These are phyloP conservation scores for Neodiprion pinetum DNA, from an alignment of 1,140 invertebrate species.

Conservation along the genomic window DNA sequence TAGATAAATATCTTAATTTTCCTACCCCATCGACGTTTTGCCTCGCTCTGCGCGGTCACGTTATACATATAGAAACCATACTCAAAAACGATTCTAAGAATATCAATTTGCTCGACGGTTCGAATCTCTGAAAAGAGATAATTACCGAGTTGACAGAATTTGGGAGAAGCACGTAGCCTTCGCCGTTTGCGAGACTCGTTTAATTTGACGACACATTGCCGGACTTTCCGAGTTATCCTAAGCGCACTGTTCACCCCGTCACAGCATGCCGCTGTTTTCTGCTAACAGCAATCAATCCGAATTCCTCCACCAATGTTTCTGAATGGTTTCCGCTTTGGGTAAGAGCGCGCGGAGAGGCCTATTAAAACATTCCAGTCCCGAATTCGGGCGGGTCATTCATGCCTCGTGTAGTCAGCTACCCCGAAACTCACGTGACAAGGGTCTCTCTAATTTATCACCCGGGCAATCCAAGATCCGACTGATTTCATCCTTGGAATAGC, in stretches of 20 bases:
- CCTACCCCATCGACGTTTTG: too few relatives aligned
- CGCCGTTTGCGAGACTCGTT: too few relatives aligned
- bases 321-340: constrained; percentile 14
- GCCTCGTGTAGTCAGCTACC: constrained; percentile 26
- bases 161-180: too few relatives aligned
- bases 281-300: constrained; percentile 24
- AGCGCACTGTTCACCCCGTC: too few relatives aligned
- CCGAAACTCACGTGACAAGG: constrained; percentile 47
- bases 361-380: constrained; percentile 55
- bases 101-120: too few relatives aligned
- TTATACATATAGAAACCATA: too few relatives aligned
- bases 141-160: too few relatives aligned
- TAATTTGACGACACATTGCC: too few relatives aligned
- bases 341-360: constrained; percentile 25
- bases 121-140: too few relatives aligned
- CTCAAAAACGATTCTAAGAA: too few relatives aligned
- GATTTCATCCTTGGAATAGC: not conserved
- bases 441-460: constrained; percentile 55
- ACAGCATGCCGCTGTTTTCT: not conserved
- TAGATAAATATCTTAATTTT: constrained; percentile 5
- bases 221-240: too few relatives aligned
- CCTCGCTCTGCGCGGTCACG: too few relatives aligned
- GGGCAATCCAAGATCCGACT: not conserved
- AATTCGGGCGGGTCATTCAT: constrained; percentile 51
- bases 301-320: constrained; percentile 22